Evolutionary conservation across 2,113 vertebrate species (phyloP).

Genomic region (Neogobius melanostomus): DNA sequence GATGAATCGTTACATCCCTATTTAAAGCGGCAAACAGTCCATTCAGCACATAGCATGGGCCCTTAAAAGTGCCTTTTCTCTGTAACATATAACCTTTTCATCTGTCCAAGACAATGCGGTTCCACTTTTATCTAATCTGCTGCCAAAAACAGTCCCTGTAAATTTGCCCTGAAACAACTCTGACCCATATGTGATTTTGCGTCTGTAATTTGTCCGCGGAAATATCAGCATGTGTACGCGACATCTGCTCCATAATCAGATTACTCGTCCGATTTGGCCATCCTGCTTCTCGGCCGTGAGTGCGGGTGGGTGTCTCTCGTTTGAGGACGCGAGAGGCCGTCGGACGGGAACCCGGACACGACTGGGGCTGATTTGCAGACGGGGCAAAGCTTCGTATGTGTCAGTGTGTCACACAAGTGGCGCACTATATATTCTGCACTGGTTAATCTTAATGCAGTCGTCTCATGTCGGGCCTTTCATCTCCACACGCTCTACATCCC

Average conservation of each 20-base stretch:
- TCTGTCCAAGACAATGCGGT: neutral
- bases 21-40: too few relatives aligned
- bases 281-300: neutral
- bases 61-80: too few relatives aligned
- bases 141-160: too few relatives aligned
- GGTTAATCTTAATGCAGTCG: conserved; percentile 43
- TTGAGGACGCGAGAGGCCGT: conserved; percentile 32
- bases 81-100: too few relatives aligned
- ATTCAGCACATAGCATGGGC: too few relatives aligned
- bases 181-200: neutral
- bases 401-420: conserved; percentile 60
- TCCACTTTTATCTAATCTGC: neutral
- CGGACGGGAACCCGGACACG: conserved; percentile 48
- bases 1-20: too few relatives aligned
- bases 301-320: conserved; percentile 1
- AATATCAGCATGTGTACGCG: conserved; percentile 21
- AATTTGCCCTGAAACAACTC: neutral
- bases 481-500: conserved; percentile 42
- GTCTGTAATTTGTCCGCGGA: conserved; percentile 7
- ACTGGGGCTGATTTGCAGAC: conserved; percentile 45
- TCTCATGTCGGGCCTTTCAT: conserved; percentile 61
- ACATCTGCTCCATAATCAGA: conserved; percentile 69
- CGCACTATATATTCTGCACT: conserved; percentile 64
- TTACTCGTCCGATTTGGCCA: conserved; percentile 49
- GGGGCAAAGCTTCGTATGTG: conserved; percentile 35